Base-by-base conservation (phyloP, 2,113 vertebrate genomes). In the Poecilia latipinna region DNA sequence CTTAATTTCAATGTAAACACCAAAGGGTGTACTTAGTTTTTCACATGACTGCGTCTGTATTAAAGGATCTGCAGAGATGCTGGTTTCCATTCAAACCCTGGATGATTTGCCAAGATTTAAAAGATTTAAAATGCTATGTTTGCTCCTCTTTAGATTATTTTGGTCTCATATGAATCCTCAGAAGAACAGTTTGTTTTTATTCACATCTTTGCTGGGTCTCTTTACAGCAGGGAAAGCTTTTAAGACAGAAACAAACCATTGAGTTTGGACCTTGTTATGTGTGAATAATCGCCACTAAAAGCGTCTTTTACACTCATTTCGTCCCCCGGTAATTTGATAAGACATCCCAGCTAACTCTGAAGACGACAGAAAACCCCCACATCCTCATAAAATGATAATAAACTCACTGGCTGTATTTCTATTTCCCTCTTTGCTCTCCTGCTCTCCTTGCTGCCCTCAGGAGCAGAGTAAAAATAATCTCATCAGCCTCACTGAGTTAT, bases 381-480 rank as follows among this genome's bases (percentile, higher is more conserved):
- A 57, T 24, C 57, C 48, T 67, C 42, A 65, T 12, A 54, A 32
- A 54, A n/a, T 19, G 26, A 37, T 32, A 44, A 44, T 68, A 19
- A 75, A 75, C 26, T 13, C 10, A 77, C 68, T 68, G 17, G 61
- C 67, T 65, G 60, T 62, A 37, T 70, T 85, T 66, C 32, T 7
- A 69, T 66, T 54, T 71, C 29, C 76, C 70, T 82, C 17, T 63
- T 65, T 89, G 79, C 82, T 81, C 74, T 57, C 17, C 69, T 22
- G 31, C 19, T 65, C 32, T 82, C 33, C 31, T 73, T 82, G 75
- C n/a, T 68, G 35, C 71, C 78, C 72, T 78, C 67, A 33, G 74
- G 80, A 74, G 29, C 57, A 74, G 67, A 78, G 62, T 32, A 74
- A 73, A 87, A 83, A 83, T 79, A 74, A 79, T 68, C 72, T 79